phyloP scores from a whole-genome alignment of 2,888 invertebrate species.

The Strigamia crassipes region DNA sequence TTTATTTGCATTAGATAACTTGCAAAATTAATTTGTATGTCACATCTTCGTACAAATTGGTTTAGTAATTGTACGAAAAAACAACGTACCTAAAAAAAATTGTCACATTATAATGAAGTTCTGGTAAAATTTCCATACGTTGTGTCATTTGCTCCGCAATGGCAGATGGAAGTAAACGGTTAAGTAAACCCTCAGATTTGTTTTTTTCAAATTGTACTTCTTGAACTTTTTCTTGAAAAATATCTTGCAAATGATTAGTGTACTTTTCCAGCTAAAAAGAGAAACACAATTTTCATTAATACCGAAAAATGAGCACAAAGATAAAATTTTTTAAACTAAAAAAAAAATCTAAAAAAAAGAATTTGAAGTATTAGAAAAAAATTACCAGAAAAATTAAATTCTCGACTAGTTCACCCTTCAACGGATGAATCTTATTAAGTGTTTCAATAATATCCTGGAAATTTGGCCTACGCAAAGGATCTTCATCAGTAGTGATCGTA shows the following conservation, averaged over 20 bases:
- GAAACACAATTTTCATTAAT: neutral
- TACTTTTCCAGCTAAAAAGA: constrained; percentile 22
- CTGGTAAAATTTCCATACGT: neutral
- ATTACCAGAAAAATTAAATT: constrained; percentile 32
- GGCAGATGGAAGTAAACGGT: neutral
- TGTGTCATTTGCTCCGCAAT: constrained; percentile 1
- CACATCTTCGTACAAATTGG: neutral
- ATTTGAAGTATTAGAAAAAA: neutral
- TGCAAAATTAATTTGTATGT: neutral
- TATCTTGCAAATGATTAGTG: constrained; percentile 11
- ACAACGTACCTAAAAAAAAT: neutral
- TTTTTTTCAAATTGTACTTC: constrained; percentile 6
- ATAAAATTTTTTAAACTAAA: neutral
- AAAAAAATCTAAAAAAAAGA: neutral
- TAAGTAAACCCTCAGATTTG: neutral
- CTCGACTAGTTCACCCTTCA: constrained; percentile 34
- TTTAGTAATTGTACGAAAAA: neutral
- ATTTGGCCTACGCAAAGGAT: neutral
- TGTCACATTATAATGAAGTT: constrained; percentile 1
- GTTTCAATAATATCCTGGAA: neutral
- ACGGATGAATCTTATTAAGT: constrained; percentile 7
- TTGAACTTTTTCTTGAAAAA: neutral
- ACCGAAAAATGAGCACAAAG: too few species aligned
- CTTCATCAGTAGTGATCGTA: neutral
- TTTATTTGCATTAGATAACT: neutral